Evolutionary conservation across 2,113 vertebrate species (phyloP), one percentile per base, ranked within the genome.

Genomic region (Calypte anna): DNA sequence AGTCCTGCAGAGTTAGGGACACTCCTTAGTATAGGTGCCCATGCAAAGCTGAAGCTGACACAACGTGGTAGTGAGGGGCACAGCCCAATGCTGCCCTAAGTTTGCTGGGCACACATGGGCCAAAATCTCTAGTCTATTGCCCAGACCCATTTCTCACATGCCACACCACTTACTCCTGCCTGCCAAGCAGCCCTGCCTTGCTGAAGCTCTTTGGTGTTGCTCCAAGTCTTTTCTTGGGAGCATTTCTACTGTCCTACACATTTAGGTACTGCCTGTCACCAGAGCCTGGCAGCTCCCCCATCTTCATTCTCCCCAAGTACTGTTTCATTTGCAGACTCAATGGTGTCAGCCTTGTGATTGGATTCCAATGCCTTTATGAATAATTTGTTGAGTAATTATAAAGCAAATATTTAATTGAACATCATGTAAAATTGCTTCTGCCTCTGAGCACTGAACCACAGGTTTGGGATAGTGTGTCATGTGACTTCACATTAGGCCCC

Each of bases 401-500:
- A 97, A 96, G 95, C 93, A 97, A 97, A 97, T 97, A 97, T 97
- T 96, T 97, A 96, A 97, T 97, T 96, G 94, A 96, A 94, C 96
- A 95, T 97, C 61, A 95, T 94, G 93, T 91, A 94, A 96, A 96
- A 97, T 93, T 96, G 91, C 94, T 93, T 96, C 92, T 93, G 95
- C 90, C 58, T 91, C 80, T 78, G 69, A 92, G 90, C 68, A 28
- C 61, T 9, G 64, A 94, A 63, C 59, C 46, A 25, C 67, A 24
- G 66, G 67, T 87, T 96, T 58, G 74, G 91, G 91, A 79, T 20
- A 76, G 82, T 66, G 75, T 1, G 0, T 25, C 0, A 3, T 27
- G 16, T 31, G 77, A 58, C 62, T n/a, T 31, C 86, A 48, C 9
- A 3, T 4, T 0, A 13, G 70, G 70, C n/a, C 19, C 27, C 61